These are phyloP conservation scores for Drosophila putrida DNA, from an alignment of 2,888 invertebrate genomes.

Conservation along the genomic window DNA sequence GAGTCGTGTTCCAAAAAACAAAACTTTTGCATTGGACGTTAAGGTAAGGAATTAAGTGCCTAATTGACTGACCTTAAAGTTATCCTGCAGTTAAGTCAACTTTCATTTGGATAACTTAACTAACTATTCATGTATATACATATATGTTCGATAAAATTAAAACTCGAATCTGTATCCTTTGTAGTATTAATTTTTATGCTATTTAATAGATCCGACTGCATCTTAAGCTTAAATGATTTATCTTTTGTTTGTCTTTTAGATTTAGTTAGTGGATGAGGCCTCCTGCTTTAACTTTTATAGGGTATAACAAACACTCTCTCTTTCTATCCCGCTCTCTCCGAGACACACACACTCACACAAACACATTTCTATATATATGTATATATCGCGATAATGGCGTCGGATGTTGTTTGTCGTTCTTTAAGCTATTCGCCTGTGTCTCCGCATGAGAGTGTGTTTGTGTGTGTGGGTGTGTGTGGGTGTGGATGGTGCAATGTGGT, in stretches of 20 bases:
- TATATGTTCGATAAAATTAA: no score
- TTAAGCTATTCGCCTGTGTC: constrained; percentile 48
- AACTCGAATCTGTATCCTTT: no score
- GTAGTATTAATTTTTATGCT: no score
- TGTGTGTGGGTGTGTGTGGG: constrained; percentile 17
- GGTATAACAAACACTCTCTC: constrained; percentile 42
- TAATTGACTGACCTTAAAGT: constrained; percentile 7
- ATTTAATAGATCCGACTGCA: not conserved
- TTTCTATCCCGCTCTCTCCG: not conserved
- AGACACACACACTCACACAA: constrained; percentile 1
- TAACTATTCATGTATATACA: no score
- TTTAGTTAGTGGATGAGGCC: not conserved
- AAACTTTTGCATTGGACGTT: constrained; percentile 52
- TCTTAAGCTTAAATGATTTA: not conserved
- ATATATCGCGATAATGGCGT: constrained; percentile 45
- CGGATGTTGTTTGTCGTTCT: constrained; percentile 68
- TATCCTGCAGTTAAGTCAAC: constrained; percentile 7
- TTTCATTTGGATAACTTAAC: not conserved
- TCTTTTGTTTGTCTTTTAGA: not conserved
- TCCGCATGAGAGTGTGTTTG: constrained; percentile 14
- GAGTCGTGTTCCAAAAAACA: constrained; percentile 57
- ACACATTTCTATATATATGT: not conserved
- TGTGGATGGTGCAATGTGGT: not conserved
- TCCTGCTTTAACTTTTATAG: constrained; percentile 4
- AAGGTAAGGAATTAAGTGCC: not conserved